A percentile compares a stretch with the other conserved stretches of the same genome.
These are phyloP conservation scores for Acleris holmiana DNA, from an alignment of 2,888 invertebrate genomes.

Conservation along the genomic window DNA sequence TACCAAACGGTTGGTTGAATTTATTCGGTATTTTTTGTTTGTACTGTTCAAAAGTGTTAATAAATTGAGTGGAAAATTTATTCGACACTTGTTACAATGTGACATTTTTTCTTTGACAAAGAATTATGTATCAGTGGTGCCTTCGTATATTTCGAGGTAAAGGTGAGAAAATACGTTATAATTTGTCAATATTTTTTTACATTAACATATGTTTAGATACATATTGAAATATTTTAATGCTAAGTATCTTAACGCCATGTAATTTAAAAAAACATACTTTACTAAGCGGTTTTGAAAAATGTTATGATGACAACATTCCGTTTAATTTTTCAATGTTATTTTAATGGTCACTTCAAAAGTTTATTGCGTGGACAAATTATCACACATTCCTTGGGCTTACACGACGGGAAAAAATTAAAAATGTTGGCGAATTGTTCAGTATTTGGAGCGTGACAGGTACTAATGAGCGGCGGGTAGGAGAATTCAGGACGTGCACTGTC, in stretches of 20 bases:
- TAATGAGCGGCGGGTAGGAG: constrained; percentile 59
- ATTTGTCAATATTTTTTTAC: too few species aligned
- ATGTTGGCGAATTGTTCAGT: constrained; percentile 46
- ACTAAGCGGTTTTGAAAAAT: too few species aligned
- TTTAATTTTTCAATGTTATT: not conserved
- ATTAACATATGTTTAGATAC: too few species aligned
- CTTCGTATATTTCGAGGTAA: constrained; percentile 19
- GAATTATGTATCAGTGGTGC: constrained; percentile 28
- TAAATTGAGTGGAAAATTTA: constrained; percentile 18
- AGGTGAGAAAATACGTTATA: constrained; percentile 8
- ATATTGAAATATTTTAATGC: too few species aligned
- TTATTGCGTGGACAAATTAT: not conserved
- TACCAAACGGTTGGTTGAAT: constrained; percentile 16
- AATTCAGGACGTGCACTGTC: constrained; percentile 52
- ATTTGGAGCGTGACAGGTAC: constrained; percentile 67
- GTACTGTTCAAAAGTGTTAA: constrained; percentile 3
- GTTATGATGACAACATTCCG: too few species aligned
- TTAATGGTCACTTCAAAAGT: not conserved
- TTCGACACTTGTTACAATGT: constrained; percentile 10
- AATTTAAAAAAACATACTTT: too few species aligned
- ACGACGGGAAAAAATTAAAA: constrained; percentile 12
- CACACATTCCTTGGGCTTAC: not conserved
- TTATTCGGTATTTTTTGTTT: not conserved
- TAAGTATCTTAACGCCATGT: too few species aligned
- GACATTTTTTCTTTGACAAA: constrained; percentile 1